Evolutionary conservation across 2,888 invertebrate genomes (phyloP), one percentile per base, ranked within the genome.

Genomic region (Hanleya hanleyi): DNA sequence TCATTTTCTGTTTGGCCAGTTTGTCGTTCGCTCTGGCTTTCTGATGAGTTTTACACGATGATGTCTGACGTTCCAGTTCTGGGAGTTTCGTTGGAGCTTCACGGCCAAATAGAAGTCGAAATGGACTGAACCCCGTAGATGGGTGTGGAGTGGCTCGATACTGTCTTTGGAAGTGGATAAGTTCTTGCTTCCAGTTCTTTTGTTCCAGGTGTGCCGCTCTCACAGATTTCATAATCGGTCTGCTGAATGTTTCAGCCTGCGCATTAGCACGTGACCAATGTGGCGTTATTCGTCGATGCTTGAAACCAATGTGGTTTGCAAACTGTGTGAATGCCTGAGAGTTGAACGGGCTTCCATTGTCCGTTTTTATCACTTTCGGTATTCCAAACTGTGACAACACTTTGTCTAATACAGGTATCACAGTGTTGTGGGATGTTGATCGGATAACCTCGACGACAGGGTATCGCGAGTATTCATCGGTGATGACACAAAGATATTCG

Each of bases 381-480:
- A 65, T 32, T 22, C 75, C 75, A 67, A 75, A 75, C n/a, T 36
- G 33, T 3, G 67, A 36, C 2, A 75, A 29, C 15, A 70, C 61
- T 51, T 68, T 69, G n/a, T 73, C 70, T 1, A 26, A 51, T 38
- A 37, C 72, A 18, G 78, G 73, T 22, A 75, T 78, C 7, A 67
- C 67, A 0, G 71, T 41, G n/a, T 73, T 70, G 1, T 71, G 65
- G 18, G 75, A 75, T 7, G 67, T 70, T 9, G 73, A 71, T 57
- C 29, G 33, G 1, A 75, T 47, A n/a, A 70, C 72, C 61, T 77
- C 80, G 1, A 77, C 76, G 12, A 77, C 47, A 12, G 74, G 76
- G 36, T 73, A 78, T 1, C 75, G 37, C 1, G 75, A 69, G 38
- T 76, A 35, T 29, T 71, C 71, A 37, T 67, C 66, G 9, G 33